Base-by-base conservation (phyloP, 2,888 invertebrate genomes). In the Meloe dianella region DNA sequence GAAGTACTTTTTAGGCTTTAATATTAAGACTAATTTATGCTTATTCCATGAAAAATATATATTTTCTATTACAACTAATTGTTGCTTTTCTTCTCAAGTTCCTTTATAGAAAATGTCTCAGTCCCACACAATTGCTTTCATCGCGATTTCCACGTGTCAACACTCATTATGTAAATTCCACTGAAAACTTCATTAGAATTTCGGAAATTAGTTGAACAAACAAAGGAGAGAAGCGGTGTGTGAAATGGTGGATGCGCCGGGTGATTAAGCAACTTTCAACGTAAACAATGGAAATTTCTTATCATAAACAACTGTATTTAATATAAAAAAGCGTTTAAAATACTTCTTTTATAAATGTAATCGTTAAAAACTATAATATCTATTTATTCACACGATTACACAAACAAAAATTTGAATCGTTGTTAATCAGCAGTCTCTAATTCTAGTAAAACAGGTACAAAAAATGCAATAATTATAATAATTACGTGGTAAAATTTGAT, bases 1-100 rank as follows among this genome's bases (percentile, higher is more conserved):
- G 8, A 56, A 74, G 67, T 74, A 69, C 68, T 75, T 74, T 75
- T 73, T 75, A 74, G 72, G 71, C 75, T 75, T 75, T 74, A 74
- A 65, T 74, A 74, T 63, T 73, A 73, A 74, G 70, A 65, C 71
- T 76, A 47, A 75, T 75, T 75, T 71, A 72, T 74, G 74, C 68
- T 74, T 74, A 68, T 64, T 71, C 69, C 68, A 71, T 24, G 66
- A 56, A 66, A 73, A 73, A 71, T 73, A 76, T 77, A 77, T 76
- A 76, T 77, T 77, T 77, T 76, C 74, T 75, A 76, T 73, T 69
- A 71, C 69, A 70, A 61, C 65, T 24, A n/a, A 30, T 24, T 32
- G 1, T 57, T 10, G 14, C n/a, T 10, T 57, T 30, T 30, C 27
- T 57, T 57, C 7, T 12, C 5, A 57, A 56, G 9, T 24, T 17